phyloP scores from a whole-genome alignment of 2,797 vertebrate species.

The Helostoma temminkii region DNA sequence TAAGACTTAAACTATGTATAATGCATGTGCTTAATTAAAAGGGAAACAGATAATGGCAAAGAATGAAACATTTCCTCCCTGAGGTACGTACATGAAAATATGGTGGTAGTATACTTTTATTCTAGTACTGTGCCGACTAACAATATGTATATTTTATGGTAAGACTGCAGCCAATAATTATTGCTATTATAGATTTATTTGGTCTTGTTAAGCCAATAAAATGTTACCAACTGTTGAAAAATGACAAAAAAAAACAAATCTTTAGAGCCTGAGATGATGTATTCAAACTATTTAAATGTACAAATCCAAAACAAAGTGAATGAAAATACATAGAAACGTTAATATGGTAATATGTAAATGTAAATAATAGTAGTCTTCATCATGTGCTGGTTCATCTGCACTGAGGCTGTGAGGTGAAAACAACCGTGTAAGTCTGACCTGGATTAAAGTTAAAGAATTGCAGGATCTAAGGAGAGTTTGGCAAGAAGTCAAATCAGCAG shows the following conservation, averaged over 20 bases:
- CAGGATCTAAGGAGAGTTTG: slow-evolving; percentile 23
- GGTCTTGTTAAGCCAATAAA: neutral
- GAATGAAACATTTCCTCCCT: neutral
- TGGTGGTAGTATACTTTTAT: neutral
- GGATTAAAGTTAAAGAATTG: slow-evolving; percentile 11
- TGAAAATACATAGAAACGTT: neutral
- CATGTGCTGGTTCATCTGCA: neutral
- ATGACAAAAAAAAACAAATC: no score
- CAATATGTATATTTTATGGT: neutral
- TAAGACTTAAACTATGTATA: neutral
- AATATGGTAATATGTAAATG: no score
- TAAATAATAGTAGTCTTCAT: neutral
- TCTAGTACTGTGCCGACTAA: neutral
- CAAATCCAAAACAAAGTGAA: neutral
- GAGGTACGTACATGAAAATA: neutral
- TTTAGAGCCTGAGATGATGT: no score
- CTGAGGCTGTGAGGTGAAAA: neutral
- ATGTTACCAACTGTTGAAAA: neutral
- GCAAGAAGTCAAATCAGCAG: slow-evolving; percentile 20
- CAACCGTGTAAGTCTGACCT: neutral
- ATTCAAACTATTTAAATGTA: neutral
- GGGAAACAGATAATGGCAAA: neutral
- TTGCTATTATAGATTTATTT: no score
- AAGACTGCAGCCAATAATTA: no score
- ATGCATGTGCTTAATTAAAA: slow-evolving; percentile 28